Percentiles rank a stretch among this genome's conserved stretches.
These are phyloP conservation scores for Mythimna loreyi DNA, from an alignment of 2,888 invertebrate genomes.

Conservation along the genomic window DNA sequence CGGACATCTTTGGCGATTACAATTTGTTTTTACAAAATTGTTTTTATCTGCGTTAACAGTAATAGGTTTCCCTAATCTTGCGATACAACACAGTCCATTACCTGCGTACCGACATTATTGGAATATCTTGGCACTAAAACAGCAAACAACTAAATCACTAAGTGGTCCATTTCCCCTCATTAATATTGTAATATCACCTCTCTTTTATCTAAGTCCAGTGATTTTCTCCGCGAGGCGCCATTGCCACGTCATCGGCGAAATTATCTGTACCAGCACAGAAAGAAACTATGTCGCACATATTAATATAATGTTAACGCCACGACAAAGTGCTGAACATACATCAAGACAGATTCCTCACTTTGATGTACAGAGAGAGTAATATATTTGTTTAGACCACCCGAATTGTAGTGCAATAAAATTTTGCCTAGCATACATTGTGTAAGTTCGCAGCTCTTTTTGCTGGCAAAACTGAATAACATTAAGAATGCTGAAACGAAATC, in stretches of 20 bases:
- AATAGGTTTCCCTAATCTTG: not conserved
- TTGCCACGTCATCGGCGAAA: conserved; percentile 12
- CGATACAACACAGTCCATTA: not conserved
- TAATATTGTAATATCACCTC: conserved; percentile 8
- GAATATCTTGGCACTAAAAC: not conserved
- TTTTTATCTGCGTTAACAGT: too few species aligned
- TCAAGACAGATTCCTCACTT: conserved; percentile 6
- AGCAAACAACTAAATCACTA: conserved; percentile 12
- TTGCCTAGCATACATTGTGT: not conserved
- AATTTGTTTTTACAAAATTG: too few species aligned
- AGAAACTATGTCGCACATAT: conserved; percentile 37
- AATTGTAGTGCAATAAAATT: conserved; percentile 7
- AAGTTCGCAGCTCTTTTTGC: not conserved
- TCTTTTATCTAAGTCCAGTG: not conserved
- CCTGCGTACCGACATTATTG: not conserved
- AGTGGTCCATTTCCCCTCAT: conserved; percentile 12
- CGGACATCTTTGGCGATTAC: too few species aligned
- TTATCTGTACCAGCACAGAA: conserved; percentile 20
- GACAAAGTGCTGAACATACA: conserved; percentile 15
- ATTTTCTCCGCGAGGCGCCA: conserved; percentile 9
- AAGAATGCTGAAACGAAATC: not conserved
- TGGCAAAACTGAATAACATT: not conserved
- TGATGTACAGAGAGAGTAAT: conserved; percentile 33
- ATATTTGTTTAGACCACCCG: conserved; percentile 33
- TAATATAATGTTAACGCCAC: conserved; percentile 30